A percentile compares a stretch with the other conserved stretches of the same genome.
phyloP scores from a whole-genome alignment of 2,797 vertebrate genomes.

The Sebastes steindachneri region DNA sequence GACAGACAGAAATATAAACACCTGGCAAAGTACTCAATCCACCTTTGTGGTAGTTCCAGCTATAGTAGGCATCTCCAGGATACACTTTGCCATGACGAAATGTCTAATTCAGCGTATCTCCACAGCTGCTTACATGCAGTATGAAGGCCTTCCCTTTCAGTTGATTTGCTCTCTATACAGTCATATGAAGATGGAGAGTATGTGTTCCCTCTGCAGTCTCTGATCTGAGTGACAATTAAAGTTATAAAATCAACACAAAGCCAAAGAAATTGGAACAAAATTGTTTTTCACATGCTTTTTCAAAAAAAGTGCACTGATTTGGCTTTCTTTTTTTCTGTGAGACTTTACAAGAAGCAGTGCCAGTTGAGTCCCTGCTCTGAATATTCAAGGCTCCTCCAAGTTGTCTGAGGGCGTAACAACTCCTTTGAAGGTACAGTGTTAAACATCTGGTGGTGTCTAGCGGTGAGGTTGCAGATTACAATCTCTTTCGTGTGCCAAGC shows the following conservation, averaged over 20 bases:
- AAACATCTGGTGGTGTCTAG: too few relatives aligned
- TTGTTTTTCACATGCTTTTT: neutral
- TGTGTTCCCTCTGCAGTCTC: neutral
- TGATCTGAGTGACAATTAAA: neutral
- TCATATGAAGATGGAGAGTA: neutral
- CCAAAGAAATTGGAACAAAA: neutral
- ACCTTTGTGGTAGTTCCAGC: neutral
- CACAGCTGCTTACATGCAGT: neutral
- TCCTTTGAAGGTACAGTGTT: too few relatives aligned
- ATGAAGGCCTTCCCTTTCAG: neutral
- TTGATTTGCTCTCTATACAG: neutral
- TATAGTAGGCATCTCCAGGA: neutral
- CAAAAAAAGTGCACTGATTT: neutral
- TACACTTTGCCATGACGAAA: neutral
- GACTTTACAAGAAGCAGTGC: neutral
- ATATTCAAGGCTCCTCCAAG: neutral
- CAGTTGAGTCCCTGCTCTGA: neutral
- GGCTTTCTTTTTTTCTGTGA: neutral
- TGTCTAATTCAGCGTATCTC: neutral
- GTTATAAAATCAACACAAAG: neutral
- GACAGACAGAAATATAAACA: too few relatives aligned
- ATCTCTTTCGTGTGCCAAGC: too few relatives aligned
- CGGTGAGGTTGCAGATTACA: too few relatives aligned
- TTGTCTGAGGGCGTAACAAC: neutral
- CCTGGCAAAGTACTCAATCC: neutral